Percentiles rank a stretch among this genome's conserved stretches.
These are phyloP conservation scores for Chaetorhynchus papuensis DNA, from an alignment of 2,113 vertebrate species.

Conservation along the genomic window DNA sequence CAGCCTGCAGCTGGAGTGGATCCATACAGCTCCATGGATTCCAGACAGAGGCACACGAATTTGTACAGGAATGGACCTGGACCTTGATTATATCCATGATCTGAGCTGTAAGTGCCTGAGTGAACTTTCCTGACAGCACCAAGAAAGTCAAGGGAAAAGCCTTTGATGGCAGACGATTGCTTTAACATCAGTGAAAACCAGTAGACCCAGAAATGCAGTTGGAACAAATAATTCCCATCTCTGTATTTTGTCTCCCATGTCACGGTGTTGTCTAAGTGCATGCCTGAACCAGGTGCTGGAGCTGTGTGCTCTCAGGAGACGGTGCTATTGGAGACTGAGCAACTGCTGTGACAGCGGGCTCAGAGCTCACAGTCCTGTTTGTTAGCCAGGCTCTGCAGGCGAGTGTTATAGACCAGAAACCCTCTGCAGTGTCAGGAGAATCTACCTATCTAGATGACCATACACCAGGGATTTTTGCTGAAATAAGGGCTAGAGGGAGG, in stretches of 20 bases:
- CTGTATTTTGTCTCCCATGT: background rate
- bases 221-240: background rate
- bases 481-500: background rate
- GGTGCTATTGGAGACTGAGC: background rate
- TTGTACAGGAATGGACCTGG: background rate
- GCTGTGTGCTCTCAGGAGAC: background rate
- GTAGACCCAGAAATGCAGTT: background rate
- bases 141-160: background rate
- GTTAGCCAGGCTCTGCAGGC: background rate
- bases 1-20: background rate
- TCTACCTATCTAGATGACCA: background rate
- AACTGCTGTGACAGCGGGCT: background rate
- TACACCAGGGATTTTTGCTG: background rate
- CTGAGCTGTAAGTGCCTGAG: background rate
- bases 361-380: background rate
- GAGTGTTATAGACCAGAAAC: background rate
- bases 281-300: background rate
- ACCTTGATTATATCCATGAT: background rate
- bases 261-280: background rate
- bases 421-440: background rate
- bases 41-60: background rate
- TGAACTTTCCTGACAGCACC: background rate
- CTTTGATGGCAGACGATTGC: background rate
- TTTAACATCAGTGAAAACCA: background rate
- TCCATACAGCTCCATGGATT: background rate